Percentiles rank a stretch among this genome's conserved stretches.
Conservation (phyloP, 2,888 invertebrate species). For the Chrysodeixis includens region DNA sequence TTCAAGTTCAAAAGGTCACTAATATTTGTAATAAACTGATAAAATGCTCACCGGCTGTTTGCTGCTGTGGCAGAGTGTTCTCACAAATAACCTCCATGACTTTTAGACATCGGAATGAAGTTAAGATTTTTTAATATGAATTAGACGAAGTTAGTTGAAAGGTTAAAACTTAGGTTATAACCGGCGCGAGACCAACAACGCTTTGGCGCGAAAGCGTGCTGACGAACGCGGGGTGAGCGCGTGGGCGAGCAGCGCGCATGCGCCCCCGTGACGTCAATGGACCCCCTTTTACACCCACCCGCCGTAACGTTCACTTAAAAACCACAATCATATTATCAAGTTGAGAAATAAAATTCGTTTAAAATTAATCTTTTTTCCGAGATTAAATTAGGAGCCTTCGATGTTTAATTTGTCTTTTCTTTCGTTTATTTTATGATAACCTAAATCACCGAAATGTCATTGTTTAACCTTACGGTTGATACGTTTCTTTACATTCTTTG, state of each 20-base stretch:
- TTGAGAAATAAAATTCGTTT: slow-evolving; percentile 28
- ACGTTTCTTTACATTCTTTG: no score
- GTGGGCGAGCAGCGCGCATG: slow-evolving; percentile 80
- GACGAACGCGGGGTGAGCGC: slow-evolving; percentile 65
- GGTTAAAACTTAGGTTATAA: slow-evolving; percentile 74
- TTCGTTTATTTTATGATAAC: background rate
- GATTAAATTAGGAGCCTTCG: background rate
- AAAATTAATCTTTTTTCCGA: background rate
- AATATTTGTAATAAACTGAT: slow-evolving; percentile 43
- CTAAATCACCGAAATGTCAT: background rate
- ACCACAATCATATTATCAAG: slow-evolving; percentile 25
- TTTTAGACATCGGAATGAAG: slow-evolving; percentile 44
- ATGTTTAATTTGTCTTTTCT: background rate
- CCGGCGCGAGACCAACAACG: slow-evolving; percentile 76
- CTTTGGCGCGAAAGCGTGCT: slow-evolving; percentile 84
- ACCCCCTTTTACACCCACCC: slow-evolving; percentile 65
- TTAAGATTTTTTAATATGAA: slow-evolving; percentile 26
- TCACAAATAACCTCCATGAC: slow-evolving; percentile 74
- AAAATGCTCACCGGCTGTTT: slow-evolving; percentile 75
- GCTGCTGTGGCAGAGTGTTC: slow-evolving; percentile 62
- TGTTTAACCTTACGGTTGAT: background rate
- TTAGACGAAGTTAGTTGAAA: slow-evolving; percentile 49
- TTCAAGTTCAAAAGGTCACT: slow-evolving; percentile 62
- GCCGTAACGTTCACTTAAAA: slow-evolving; percentile 32
- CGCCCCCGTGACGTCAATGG: slow-evolving; percentile 80